These are phyloP conservation scores for Megaleporinus macrocephalus DNA, from an alignment of 2,113 vertebrate genomes.

Conservation along the genomic window DNA sequence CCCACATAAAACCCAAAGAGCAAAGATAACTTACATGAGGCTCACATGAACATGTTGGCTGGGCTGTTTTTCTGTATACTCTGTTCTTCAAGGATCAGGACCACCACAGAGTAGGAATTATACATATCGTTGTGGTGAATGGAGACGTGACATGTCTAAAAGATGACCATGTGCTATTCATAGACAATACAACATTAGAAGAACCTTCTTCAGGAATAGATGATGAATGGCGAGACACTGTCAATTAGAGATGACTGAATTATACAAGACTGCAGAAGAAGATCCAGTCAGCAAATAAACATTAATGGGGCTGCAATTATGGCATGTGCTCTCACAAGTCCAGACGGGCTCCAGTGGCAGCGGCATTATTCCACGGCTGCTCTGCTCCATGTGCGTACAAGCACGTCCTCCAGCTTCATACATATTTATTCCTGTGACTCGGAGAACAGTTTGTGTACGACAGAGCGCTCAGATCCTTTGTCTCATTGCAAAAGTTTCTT, in stretches of 20 bases:
- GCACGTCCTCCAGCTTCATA: not conserved
- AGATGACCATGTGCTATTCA: not conserved
- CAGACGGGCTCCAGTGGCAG: not conserved
- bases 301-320: slow-evolving; percentile 19
- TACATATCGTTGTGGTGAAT: not conserved
- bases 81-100: too few species aligned
- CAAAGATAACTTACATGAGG: too few species aligned
- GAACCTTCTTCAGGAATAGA: not conserved
- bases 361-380: slow-evolving; percentile 10
- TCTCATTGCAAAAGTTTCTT: not conserved
- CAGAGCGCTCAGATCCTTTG: not conserved
- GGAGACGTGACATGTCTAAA: not conserved
- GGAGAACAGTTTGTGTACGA: not conserved
- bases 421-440: slow-evolving; percentile 30
- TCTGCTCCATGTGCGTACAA: not conserved
- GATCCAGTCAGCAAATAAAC: slow-evolving; percentile 25
- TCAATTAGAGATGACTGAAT: not conserved
- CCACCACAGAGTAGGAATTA: not conserved
- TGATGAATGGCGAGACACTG: not conserved
- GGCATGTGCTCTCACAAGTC: not conserved
- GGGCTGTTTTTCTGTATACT: too few species aligned
- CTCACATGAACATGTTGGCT: too few species aligned
- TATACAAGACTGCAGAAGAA: slow-evolving; percentile 13
- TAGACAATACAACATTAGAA: not conserved
- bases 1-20: too few species aligned